Evolutionary conservation across 64 coral and sea anemone species (phyloP).

Genomic region (Stichodactyla mertensii): DNA sequence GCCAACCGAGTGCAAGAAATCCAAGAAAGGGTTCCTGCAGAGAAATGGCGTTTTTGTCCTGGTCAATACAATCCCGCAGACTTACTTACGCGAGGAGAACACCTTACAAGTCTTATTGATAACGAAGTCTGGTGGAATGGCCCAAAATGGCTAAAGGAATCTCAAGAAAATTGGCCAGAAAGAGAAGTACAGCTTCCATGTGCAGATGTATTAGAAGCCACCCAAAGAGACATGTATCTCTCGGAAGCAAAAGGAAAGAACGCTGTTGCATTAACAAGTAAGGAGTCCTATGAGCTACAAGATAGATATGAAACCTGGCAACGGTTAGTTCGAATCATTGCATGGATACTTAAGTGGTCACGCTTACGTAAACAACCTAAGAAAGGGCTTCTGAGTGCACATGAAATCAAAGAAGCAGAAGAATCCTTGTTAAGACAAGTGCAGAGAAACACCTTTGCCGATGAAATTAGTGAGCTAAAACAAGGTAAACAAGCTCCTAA

Average conservation of each 20-base stretch:
- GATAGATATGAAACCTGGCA: neutral
- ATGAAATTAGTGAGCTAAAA: neutral
- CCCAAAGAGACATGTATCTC: no score
- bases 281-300: no score
- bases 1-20: slow-evolving; percentile 1
- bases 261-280: no score
- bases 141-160: neutral
- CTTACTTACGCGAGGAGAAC: slow-evolving; percentile 3
- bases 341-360: neutral
- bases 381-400: neutral
- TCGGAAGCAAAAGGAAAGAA: no score
- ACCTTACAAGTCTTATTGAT: neutral
- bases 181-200: no score
- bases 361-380: neutral
- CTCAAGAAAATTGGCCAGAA: neutral
- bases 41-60: neutral
- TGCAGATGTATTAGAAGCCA: no score
- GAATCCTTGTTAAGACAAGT: neutral
- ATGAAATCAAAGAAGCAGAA: neutral
- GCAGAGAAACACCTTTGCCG: neutral
- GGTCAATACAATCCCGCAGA: neutral
- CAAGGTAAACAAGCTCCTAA: neutral
- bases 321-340: neutral
- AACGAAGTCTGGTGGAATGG: slow-evolving; percentile 9
- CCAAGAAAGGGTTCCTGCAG: neutral